Evolutionary conservation across 2,797 vertebrate species (phyloP).

Genomic region (Psittacula derbiana): DNA sequence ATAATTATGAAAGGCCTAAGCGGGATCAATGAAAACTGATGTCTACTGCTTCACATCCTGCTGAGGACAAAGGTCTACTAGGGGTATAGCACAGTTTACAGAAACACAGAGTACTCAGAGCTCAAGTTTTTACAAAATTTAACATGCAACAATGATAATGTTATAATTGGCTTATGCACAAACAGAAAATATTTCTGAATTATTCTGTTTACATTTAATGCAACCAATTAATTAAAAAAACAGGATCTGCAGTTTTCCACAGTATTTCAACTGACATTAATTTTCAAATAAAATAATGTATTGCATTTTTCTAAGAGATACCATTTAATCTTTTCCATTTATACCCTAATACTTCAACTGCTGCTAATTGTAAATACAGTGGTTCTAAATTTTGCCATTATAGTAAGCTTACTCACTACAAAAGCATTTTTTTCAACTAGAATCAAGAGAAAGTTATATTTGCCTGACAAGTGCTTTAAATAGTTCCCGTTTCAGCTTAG

Average conservation of each 20-base stretch:
- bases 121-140: not conserved
- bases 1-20: not conserved
- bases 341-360: not conserved
- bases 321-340: not conserved
- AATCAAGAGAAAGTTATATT: not conserved
- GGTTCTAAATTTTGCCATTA: not conserved
- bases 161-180: not conserved
- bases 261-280: not conserved
- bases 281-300: not conserved
- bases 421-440: not conserved
- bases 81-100: not conserved
- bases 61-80: not conserved
- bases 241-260: not conserved
- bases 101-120: not conserved
- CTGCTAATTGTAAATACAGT: not conserved
- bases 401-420: not conserved
- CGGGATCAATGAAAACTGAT: not conserved
- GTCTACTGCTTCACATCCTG: not conserved
- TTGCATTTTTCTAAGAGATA: not conserved
- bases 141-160: not conserved
- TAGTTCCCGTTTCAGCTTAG: not conserved
- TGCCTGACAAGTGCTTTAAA: not conserved
- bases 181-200: not conserved
- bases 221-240: not conserved
- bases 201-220: not conserved